phyloP scores from a whole-genome alignment of 2,113 vertebrate species.

The Callocephalon fimbriatum region DNA sequence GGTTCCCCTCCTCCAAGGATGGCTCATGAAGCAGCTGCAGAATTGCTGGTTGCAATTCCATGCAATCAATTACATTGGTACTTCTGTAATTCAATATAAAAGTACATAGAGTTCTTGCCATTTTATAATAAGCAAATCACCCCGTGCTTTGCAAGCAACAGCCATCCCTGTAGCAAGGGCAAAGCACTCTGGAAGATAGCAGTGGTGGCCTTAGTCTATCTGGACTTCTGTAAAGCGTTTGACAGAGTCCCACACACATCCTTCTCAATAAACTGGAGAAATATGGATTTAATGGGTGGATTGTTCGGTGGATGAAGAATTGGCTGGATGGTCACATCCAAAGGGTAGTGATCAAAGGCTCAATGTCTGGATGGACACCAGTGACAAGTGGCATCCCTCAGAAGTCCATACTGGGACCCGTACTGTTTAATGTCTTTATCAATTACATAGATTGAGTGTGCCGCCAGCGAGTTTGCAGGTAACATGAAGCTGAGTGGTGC shows the following conservation, averaged over 20 bases:
- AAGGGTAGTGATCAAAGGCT: background rate
- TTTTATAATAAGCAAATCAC: background rate
- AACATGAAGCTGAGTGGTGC: background rate
- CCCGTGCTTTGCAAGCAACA: background rate
- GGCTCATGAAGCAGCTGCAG: constrained; percentile 11
- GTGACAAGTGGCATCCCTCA: background rate
- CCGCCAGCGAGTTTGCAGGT: background rate
- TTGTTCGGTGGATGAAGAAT: background rate
- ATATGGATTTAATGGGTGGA: background rate
- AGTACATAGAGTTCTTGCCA: background rate
- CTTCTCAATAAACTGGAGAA: background rate
- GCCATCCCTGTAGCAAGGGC: background rate
- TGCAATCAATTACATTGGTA: background rate
- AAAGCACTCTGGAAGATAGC: background rate
- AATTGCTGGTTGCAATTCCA: constrained; percentile 25
- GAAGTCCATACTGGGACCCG: background rate
- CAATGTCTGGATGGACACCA: background rate
- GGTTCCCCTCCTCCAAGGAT: background rate
- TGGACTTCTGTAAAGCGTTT: background rate
- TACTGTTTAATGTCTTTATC: background rate
- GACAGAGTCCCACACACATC: background rate
- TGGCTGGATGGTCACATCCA: background rate
- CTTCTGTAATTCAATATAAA: background rate
- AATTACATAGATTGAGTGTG: background rate
- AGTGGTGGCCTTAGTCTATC: background rate